Base-by-base conservation (phyloP, 2,113 vertebrate genomes). In the Chamaea fasciata region DNA sequence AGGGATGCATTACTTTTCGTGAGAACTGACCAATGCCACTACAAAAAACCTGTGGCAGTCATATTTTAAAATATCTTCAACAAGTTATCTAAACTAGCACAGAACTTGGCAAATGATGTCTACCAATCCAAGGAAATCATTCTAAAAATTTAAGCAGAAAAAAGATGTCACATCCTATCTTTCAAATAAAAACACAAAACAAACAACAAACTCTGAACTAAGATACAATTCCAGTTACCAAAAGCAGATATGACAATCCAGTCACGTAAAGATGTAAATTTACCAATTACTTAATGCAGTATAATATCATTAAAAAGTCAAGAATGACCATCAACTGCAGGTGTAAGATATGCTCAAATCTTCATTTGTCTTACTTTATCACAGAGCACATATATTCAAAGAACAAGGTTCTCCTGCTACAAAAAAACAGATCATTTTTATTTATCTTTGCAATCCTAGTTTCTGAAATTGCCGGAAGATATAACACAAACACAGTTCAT, bases 361-460 rank as follows among this genome's bases (percentile, higher is more conserved):
- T 76, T 83, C 41, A 57, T 26, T 33, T 19, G 20, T 31, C 28
- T 68, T 73, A 80, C 30, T 84, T 91, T 56, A 65, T 22, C 41
- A 42, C 16, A 28, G 7, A 50, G 19, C 6, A n/a, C 15, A 20
- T 3, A 9, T 4, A 68, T 17, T 26, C 15, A n/a, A 57, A 79
- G 26, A 91, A 68, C 8, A 27, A 69, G 7, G 12, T 42, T 69
- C 19, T 59, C 35, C 6, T 37, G 47, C 31, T 11, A 70, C 4
- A 64, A 67, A 63, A 83, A 27, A 0, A 0, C 11, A 35, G 27
- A 22, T 11, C 0, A 31, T 39, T 76, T 87, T 63, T 68, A 53
- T 70, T 65, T 74, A 8, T 46, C 71, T 28, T 44, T 81, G 23
- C 24, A 77, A 63, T 27, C 24, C 33, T 21, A 20, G 20, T n/a